Percentiles rank a stretch among this genome's conserved stretches.
Conservation (phyloP, 2,888 invertebrate genomes). For the Netelia melanura region DNA sequence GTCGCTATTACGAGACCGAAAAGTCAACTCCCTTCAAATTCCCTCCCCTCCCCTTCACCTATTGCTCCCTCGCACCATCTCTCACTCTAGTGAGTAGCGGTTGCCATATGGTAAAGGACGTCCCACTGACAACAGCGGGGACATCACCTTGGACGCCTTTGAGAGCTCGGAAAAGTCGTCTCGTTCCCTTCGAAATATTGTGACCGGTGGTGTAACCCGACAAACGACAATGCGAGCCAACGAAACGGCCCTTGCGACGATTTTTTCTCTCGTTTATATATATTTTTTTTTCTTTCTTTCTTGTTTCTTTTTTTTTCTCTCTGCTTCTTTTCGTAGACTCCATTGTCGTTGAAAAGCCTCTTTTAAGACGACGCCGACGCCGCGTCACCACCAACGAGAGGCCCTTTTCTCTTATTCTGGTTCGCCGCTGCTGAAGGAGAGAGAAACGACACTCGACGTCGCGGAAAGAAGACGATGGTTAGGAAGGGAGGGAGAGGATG, state of each 20-base stretch:
- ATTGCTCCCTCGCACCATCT: neutral
- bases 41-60: neutral
- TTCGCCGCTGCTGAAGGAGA: constrained; percentile 51
- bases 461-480: neutral
- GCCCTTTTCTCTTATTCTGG: constrained; percentile 10
- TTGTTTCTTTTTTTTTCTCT: constrained; percentile 18
- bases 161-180: constrained; percentile 70
- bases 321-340: constrained; percentile 4
- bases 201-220: constrained; percentile 71
- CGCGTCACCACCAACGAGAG: constrained; percentile 18
- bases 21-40: constrained; percentile 31
- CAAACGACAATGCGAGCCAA: constrained; percentile 72
- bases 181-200: constrained; percentile 75
- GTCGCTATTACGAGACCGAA: constrained; percentile 14
- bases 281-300: neutral
- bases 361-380: constrained; percentile 48
- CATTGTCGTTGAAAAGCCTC: constrained; percentile 54
- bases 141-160: constrained; percentile 57
- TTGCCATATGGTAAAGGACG: constrained; percentile 63
- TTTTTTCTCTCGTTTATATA: constrained; percentile 26
- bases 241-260: constrained; percentile 36
- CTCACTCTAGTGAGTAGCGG: constrained; percentile 17
- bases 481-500: neutral
- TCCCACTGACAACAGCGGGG: constrained; percentile 64
- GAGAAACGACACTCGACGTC: constrained; percentile 38